These are phyloP conservation scores for Calameuta idolon DNA, from an alignment of 2,888 invertebrate species.

Conservation along the genomic window DNA sequence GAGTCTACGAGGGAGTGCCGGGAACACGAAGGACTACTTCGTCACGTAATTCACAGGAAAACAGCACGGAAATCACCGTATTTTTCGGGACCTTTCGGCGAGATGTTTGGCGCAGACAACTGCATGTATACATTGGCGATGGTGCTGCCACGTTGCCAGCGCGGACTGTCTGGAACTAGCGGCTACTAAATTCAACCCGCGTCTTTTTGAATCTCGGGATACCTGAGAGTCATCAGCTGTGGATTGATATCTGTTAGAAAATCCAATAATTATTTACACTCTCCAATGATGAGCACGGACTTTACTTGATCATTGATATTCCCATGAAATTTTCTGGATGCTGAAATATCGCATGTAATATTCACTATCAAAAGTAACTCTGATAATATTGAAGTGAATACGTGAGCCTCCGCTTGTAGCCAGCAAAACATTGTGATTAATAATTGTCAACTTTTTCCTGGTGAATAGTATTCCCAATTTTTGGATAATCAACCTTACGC, in stretches of 20 bases:
- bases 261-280: background rate
- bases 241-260: background rate
- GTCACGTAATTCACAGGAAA: conserved; percentile 32
- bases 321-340: background rate
- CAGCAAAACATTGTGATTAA: background rate
- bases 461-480: too few species aligned
- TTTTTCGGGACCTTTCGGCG: conserved; percentile 16
- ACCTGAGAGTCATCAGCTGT: background rate
- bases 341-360: background rate
- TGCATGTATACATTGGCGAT: conserved; percentile 54
- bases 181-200: background rate
- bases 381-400: background rate
- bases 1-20: conserved; percentile 19
- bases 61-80: conserved; percentile 38
- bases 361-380: background rate
- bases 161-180: background rate
- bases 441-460: background rate
- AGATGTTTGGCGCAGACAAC: conserved; percentile 49
- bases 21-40: conserved; percentile 12
- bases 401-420: background rate
- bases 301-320: too few species aligned
- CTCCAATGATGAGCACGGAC: background rate
- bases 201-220: background rate
- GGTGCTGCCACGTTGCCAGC: conserved; percentile 41
- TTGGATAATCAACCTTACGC: too few species aligned